Base-by-base conservation (phyloP, 2,797 vertebrate genomes). In the Oophaga sylvatica region DNA sequence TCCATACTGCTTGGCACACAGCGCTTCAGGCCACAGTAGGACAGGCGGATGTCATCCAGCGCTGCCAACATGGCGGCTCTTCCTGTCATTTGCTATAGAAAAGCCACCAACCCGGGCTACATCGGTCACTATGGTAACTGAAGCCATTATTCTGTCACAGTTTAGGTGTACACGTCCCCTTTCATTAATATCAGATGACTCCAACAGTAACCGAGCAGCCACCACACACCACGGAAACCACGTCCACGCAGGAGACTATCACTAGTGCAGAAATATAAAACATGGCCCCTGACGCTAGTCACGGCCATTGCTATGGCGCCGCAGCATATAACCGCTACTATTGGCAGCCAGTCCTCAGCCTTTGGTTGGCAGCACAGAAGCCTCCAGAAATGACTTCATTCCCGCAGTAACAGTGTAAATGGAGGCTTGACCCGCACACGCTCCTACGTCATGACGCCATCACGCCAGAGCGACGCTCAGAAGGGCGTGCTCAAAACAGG, bases 381-480 rank as follows among this genome's bases (percentile, higher is more conserved):
- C 31, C 31, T 68, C 63, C 41, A 12, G 31, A 13, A 70, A 15
- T 84, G 81, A 88, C 75, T 56, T 71, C 53, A 88, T 70, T 83
- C 73, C 87, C 87, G 31, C 87, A 88, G 81, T 79, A 88, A 88
- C 87, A 88, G 26, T 2, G 8, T 3, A 29, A 22, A 88, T 11
- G 65, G 87, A 88, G 87, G 26, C 81, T 31, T 76, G 86, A 8
- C 35, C 16, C 86, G 80, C 86, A 76, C 19, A 20, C 22, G 63
- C 60, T 26, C 6, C 15, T 11, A 11, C 84, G 76, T 80, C n/a
- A 8, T n/a, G 62, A 59, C 84, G 48, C 15, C 84, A 63, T 3
- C 12, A 0, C 29, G 59, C 62, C 19, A 35, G 20, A 3, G 26
- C 41, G 13, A 22, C 68, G 68, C 19, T 31, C 35, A 3, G 68